These are phyloP conservation scores for Drosophila bocki DNA, from an alignment of 1,140 invertebrate species.

Conservation along the genomic window DNA sequence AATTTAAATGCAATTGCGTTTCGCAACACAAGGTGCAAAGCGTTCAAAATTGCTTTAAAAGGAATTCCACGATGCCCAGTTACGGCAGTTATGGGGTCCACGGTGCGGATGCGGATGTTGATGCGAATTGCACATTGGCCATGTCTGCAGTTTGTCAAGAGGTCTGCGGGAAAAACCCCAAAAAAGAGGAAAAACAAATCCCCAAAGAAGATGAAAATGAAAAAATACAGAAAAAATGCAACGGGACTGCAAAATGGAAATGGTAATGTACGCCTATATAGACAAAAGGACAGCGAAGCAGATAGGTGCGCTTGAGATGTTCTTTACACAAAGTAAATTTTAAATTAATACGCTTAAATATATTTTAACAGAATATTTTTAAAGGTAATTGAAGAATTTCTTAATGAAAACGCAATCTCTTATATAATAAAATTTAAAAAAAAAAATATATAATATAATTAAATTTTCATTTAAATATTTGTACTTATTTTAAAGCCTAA, in stretches of 20 bases:
- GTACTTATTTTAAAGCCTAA: too few species aligned
- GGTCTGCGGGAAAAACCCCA: slow-evolving; percentile 47
- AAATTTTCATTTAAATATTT: too few species aligned
- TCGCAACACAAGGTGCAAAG: slow-evolving; percentile 27
- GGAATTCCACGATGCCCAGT: slow-evolving; percentile 31
- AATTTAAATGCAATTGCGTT: slow-evolving; percentile 78
- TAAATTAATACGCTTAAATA: too few species aligned
- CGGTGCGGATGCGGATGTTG: slow-evolving; percentile 37
- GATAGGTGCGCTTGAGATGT: slow-evolving; percentile 31
- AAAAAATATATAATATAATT: too few species aligned
- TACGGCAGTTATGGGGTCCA: slow-evolving; percentile 5
- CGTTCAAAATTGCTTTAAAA: slow-evolving; percentile 42
- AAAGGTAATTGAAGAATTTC: too few species aligned
- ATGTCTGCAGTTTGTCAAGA: slow-evolving; percentile 75
- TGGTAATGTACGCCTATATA: slow-evolving; percentile 68
- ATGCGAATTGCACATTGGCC: slow-evolving; percentile 60
- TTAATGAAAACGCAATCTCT: too few species aligned
- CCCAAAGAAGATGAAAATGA: slow-evolving; percentile 41
- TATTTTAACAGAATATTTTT: too few species aligned
- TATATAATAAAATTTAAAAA: too few species aligned
- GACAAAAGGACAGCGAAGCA: slow-evolving; percentile 37
- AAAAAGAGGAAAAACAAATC: slow-evolving; percentile 40
- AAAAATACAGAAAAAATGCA: slow-evolving; percentile 33
- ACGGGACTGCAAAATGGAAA: slow-evolving; percentile 52
- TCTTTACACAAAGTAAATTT: background rate